Evolutionary conservation across 1,140 invertebrate species (phyloP), one percentile per base, ranked within the genome.

Genomic region (Calycopis cecrops): DNA sequence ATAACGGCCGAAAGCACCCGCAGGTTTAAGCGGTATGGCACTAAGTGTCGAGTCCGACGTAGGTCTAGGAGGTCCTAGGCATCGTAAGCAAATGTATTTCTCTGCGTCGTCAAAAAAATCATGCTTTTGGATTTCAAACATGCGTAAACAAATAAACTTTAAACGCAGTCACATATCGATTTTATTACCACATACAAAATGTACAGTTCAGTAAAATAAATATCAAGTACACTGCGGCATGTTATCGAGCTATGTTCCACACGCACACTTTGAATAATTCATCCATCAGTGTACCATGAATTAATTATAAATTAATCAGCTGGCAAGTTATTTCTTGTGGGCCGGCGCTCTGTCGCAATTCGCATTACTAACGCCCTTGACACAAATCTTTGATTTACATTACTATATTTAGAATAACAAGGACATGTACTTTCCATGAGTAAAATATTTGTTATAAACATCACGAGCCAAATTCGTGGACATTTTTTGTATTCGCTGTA

Each of bases 221-320:
- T 28, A 3, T 28, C 21, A 28, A 3, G 21, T 28, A 28, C 21
- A 28, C 2, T 28, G 21, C 21, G 21, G n/a, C 6, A 28, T 44
- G 40, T 44, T 8, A 44, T 9, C 14, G 9, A 14, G 11, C 7
- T 44, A 9, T 17, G 40, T 16, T 14, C 17, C 40, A 16, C 40
- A 44, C 40, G 40, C 40, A 44, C 40, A 44, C 16, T 44, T 12
- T 40, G 38, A 40, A 40, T 40, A 44, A 44, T 44, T 17, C 40
- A 17, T 18, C 40, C 40, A 44, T 44, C 40, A 44, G 12, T 18
- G 40, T 44, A 37, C 21, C 21, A 16, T 44, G 2, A 14, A 40
- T 9, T 44, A 44, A 44, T 44, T 44, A 44, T 44, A 44, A 44
- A 44, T 44, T 44, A 44, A 44, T 44, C 40, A 44, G 40, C 40